Evolutionary conservation across 2,888 invertebrate genomes (phyloP).

Genomic region (Formica aserva): DNA sequence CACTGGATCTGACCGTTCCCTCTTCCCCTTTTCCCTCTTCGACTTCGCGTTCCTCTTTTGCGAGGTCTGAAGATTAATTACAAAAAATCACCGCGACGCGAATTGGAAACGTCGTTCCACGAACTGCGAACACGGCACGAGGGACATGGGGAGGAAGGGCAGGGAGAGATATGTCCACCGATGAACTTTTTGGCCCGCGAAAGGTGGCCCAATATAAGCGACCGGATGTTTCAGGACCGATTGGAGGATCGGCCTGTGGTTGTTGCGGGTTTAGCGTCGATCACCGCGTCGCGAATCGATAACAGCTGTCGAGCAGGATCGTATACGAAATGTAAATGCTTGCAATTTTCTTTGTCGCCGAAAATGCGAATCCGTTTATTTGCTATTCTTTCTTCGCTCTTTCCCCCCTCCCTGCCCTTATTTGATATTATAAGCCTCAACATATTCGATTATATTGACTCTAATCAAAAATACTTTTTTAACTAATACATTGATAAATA

Average conservation of each 20-base stretch:
- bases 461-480: neutral
- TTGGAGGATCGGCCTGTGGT: neutral
- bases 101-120: conserved; percentile 84
- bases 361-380: conserved; percentile 6
- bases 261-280: conserved; percentile 30
- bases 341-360: conserved; percentile 1
- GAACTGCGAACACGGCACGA: conserved; percentile 66
- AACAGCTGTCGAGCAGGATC: conserved; percentile 41
- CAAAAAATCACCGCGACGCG: conserved; percentile 84
- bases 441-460: conserved; percentile 11
- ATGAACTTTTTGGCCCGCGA: conserved; percentile 65
- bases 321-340: conserved; percentile 5
- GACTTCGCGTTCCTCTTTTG: conserved; percentile 62
- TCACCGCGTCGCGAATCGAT: conserved; percentile 42
- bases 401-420: neutral
- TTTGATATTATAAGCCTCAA: conserved; percentile 20
- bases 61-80: conserved; percentile 83
- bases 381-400: neutral
- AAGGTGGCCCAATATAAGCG: conserved; percentile 70
- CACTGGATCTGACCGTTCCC: conserved; percentile 23
- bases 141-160: conserved; percentile 40
- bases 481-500: neutral
- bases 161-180: conserved; percentile 44
- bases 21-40: conserved; percentile 23
- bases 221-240: conserved; percentile 45